phyloP scores from a whole-genome alignment of 2,113 vertebrate species.

The Syngnathus scovelli region DNA sequence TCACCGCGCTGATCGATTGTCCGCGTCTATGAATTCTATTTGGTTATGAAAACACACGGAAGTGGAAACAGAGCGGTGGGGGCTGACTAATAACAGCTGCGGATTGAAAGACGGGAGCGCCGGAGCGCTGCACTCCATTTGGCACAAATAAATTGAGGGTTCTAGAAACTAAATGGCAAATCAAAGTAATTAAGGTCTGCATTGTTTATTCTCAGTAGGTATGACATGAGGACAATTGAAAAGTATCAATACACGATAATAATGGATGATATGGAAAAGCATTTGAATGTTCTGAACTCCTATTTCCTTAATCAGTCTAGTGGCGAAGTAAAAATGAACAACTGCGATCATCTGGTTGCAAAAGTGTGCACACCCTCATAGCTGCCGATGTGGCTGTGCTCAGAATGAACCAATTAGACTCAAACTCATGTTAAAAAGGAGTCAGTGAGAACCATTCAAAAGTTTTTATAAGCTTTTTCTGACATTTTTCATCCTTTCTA shows the following conservation, averaged over 20 bases:
- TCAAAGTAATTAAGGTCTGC: not conserved
- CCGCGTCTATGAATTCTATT: slow-evolving; percentile 38
- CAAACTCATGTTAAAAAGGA: too few relatives aligned
- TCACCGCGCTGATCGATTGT: slow-evolving; percentile 31
- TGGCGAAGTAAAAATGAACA: too few relatives aligned
- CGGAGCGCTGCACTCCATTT: not conserved
- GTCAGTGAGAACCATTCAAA: too few relatives aligned
- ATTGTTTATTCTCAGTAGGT: not conserved
- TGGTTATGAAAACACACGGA: slow-evolving; percentile 31
- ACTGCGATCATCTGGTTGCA: too few relatives aligned
- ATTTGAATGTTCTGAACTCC: too few relatives aligned
- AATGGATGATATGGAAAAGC: not conserved
- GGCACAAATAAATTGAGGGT: slow-evolving; percentile 8
- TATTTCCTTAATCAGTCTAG: not conserved
- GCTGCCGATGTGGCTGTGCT: too few relatives aligned
- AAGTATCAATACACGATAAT: not conserved
- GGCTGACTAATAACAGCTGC: slow-evolving; percentile 18
- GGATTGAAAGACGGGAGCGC: slow-evolving; percentile 1
- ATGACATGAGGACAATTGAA: not conserved
- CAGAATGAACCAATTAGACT: too few relatives aligned
- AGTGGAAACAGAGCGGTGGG: not conserved
- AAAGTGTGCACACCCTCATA: too few relatives aligned
- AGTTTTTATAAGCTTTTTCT: too few relatives aligned
- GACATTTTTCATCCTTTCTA: too few relatives aligned
- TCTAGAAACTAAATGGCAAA: not conserved